Conservation (phyloP, 2,113 vertebrate species). For the Acinonyx jubatus region DNA sequence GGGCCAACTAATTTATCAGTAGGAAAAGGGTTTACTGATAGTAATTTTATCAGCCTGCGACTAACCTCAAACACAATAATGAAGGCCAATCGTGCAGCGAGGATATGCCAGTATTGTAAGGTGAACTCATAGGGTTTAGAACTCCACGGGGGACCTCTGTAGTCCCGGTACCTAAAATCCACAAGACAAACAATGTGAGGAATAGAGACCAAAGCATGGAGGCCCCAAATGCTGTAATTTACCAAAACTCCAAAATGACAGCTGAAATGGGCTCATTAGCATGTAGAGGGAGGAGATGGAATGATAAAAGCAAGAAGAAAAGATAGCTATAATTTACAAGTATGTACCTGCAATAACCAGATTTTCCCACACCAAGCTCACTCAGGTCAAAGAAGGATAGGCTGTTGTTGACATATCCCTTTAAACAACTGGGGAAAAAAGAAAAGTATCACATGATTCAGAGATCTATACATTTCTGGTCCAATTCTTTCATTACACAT, state of each 20-base stretch:
- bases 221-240: not conserved
- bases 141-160: slow-evolving; percentile 96
- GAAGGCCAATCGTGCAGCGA: slow-evolving; percentile 96
- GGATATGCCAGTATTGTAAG: slow-evolving; percentile 97
- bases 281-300: not conserved
- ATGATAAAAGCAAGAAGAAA: not conserved
- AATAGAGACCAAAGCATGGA: not conserved
- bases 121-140: slow-evolving; percentile 95
- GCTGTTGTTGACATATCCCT: slow-evolving; percentile 98
- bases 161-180: slow-evolving; percentile 93
- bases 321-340: not conserved
- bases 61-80: slow-evolving; percentile 99
- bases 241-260: not conserved
- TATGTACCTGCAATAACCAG: slow-evolving; percentile 91
- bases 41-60: not conserved
- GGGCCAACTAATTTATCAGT: not conserved
- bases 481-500: not conserved
- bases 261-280: not conserved
- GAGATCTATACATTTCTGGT: not conserved
- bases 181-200: not conserved
- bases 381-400: slow-evolving; percentile 95
- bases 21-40: not conserved
- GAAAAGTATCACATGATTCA: slow-evolving; percentile 11
- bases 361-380: slow-evolving; percentile 88
- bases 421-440: slow-evolving; percentile 90